Conservation (phyloP, 2,888 invertebrate genomes). For the Oligia fasciuncula region DNA sequence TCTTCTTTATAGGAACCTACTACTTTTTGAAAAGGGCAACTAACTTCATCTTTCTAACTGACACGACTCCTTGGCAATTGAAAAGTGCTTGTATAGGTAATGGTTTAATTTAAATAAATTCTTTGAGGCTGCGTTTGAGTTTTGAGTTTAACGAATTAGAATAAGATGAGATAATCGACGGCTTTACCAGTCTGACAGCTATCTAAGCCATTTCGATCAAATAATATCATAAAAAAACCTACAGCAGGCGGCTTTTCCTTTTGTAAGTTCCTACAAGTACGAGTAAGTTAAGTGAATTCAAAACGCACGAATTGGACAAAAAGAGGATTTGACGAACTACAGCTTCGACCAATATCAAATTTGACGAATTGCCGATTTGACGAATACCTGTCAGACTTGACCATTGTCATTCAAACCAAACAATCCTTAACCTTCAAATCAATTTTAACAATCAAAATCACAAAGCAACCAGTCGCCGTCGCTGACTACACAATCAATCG, state of each 20-base stretch:
- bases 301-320: too few species aligned
- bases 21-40: background rate
- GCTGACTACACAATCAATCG: conserved; percentile 5
- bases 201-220: background rate
- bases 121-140: background rate
- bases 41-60: background rate
- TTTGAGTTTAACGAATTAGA: background rate
- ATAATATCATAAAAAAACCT: background rate
- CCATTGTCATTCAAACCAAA: background rate
- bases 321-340: too few species aligned
- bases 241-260: too few species aligned
- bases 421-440: background rate
- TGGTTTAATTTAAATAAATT: background rate
- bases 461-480: conserved; percentile 42
- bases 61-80: background rate
- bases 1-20: background rate
- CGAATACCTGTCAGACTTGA: too few species aligned
- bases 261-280: too few species aligned
- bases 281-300: too few species aligned
- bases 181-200: background rate
- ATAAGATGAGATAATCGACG: background rate
- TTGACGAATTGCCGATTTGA: too few species aligned
- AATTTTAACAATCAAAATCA: background rate
- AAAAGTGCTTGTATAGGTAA: background rate
- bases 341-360: too few species aligned